Evolutionary conservation across 2,797 vertebrate genomes (phyloP), one percentile per base, ranked within the genome.

Genomic region (Clarias fuscus): DNA sequence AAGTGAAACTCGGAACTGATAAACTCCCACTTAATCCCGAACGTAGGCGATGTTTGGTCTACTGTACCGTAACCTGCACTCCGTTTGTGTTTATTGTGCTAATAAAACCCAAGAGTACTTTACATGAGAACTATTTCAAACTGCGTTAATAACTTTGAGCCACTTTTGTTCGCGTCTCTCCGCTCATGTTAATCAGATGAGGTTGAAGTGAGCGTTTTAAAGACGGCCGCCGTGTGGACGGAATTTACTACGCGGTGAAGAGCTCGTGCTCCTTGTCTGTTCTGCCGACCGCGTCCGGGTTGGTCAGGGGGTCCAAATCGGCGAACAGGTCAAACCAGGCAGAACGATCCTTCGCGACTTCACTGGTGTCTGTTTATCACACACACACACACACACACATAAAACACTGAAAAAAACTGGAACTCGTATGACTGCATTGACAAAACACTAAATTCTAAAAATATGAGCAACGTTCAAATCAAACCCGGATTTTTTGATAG

Each of bases 281-380:
- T 93, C 95, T 97, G 80, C 98, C 98, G 40, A 99, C 92, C 0
- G 97, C 96, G 15, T 98, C 97, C 5, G 97, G 97, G 89, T 97
- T 97, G 61, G 97, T 96, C 87, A 98, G 93, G 0, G 97, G 97
- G 91, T 98, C 97, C 85, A 98, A 93, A 89, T 98, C 97, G 61
- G 97, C 97, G 83, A 98, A 97, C 88, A 98, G 96, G 91, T 93
- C 96, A 92, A 96, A 97, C 97, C 97, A 98, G 37, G 96, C 94
- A 7, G 94, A 96, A 90, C 96, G 93, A 90, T 98, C 96, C 78
- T 95, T 96, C 87, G 94, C 89, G 22, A 88, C 90, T 92, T 93
- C 96, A 5, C 92, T 73, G 84, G 93, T 87, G 79, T 96, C 96
- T 97, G 92, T 20, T 68, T 83, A 82, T 82, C 68, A 83, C 53